These are phyloP conservation scores for Netelia fuscicornis DNA, from an alignment of 2,888 invertebrate genomes.

Conservation along the genomic window DNA sequence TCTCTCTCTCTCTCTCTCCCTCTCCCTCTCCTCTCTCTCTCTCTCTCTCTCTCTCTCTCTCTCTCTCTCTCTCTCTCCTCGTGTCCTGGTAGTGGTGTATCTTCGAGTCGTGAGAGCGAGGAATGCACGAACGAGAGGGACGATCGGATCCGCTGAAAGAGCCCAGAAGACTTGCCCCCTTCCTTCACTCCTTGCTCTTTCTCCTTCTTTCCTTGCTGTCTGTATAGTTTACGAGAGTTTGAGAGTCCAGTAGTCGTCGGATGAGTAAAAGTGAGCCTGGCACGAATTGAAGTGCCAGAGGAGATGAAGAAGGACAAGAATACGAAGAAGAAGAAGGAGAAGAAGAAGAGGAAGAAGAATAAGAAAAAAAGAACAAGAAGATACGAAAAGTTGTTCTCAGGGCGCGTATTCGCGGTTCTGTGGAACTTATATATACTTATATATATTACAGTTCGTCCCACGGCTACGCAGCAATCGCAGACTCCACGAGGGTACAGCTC, in stretches of 20 bases:
- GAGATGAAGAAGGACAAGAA: neutral
- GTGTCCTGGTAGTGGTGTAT: neutral
- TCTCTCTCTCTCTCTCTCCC: neutral
- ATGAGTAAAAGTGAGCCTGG: neutral
- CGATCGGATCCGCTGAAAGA: conserved; percentile 25
- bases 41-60: too few relatives aligned
- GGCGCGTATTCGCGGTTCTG: neutral
- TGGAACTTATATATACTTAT: neutral
- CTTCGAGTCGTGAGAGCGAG: conserved; percentile 46
- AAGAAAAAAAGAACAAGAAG: neutral
- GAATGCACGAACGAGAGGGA: conserved; percentile 43
- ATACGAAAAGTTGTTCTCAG: conserved; percentile 3
- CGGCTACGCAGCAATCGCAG: neutral
- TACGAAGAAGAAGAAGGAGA: neutral
- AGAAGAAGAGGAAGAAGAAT: neutral
- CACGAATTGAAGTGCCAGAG: neutral
- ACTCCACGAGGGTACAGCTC: neutral
- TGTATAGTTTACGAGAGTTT: neutral
- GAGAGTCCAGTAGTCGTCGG: too few relatives aligned
- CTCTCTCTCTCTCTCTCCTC: neutral
- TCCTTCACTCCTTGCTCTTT: neutral
- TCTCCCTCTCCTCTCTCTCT: neutral
- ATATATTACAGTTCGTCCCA: neutral
- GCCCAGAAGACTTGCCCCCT: neutral
- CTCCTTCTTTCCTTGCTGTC: neutral